These are phyloP conservation scores for Choristoneura rosaceana DNA, from an alignment of 2,888 invertebrate species.

Conservation along the genomic window DNA sequence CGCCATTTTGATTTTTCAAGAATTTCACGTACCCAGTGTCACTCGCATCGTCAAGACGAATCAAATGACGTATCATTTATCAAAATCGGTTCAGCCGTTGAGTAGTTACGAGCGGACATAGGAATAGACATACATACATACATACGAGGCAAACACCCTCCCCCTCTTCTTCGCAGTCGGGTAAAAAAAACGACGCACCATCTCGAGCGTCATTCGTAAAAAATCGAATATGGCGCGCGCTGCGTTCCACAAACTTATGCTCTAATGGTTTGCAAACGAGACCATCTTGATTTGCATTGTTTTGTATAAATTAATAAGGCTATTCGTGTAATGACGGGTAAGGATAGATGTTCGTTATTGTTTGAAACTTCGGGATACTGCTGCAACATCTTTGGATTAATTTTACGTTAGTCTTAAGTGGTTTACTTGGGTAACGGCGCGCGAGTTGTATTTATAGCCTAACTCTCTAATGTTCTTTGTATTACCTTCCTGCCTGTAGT, in stretches of 20 bases:
- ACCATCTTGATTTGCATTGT: constrained; percentile 10
- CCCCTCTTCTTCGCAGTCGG: too few species aligned
- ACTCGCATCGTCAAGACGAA: too few species aligned
- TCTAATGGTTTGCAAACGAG: background rate
- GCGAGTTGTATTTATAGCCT: constrained; percentile 69
- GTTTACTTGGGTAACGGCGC: constrained; percentile 63
- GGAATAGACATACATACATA: too few species aligned
- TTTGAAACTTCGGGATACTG: constrained; percentile 43
- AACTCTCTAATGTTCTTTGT: constrained; percentile 70
- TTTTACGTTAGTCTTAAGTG: constrained; percentile 72
- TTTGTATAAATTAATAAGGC: constrained; percentile 33
- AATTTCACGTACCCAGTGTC: too few species aligned
- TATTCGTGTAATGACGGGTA: constrained; percentile 36
- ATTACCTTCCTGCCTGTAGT: constrained; percentile 54
- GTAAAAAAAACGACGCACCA: background rate
- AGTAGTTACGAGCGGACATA: too few species aligned
- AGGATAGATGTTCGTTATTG: constrained; percentile 39
- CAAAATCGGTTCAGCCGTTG: too few species aligned
- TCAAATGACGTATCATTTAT: too few species aligned
- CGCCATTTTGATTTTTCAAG: too few species aligned
- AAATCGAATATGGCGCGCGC: background rate
- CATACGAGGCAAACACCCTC: too few species aligned
- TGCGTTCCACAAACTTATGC: background rate
- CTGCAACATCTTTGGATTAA: constrained; percentile 67
- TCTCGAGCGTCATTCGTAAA: background rate